Conservation (phyloP, 2,888 invertebrate genomes). For the Byasa hedistus region DNA sequence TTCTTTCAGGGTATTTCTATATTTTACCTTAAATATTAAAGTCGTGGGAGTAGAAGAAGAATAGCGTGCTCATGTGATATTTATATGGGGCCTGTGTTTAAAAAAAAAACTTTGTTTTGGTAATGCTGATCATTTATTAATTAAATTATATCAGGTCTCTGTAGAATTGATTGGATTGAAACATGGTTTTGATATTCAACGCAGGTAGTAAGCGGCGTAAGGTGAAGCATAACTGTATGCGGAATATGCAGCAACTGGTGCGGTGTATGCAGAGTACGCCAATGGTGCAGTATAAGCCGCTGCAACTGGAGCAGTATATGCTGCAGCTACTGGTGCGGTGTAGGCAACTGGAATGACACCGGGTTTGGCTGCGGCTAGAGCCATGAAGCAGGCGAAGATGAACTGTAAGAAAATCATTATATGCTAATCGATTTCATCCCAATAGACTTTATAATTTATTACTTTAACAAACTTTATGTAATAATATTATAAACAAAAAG, state of each 20-base stretch:
- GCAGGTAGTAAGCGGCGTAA: conserved; percentile 46
- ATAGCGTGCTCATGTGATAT: background rate
- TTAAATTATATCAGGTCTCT: conserved; percentile 33
- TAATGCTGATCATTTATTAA: conserved; percentile 21
- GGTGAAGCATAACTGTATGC: conserved; percentile 48
- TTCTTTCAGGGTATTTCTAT: no score
- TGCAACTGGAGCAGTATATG: conserved; percentile 50
- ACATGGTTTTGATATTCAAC: conserved; percentile 36
- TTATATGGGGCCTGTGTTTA: background rate
- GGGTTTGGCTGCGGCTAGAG: conserved; percentile 69
- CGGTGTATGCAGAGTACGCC: conserved; percentile 48
- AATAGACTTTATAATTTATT: background rate
- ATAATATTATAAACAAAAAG: background rate
- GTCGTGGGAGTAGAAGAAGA: background rate
- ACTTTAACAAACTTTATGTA: no score
- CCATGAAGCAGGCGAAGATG: conserved; percentile 72
- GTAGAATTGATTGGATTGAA: conserved; percentile 36
- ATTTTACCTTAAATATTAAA: no score
- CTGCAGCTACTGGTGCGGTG: conserved; percentile 46
- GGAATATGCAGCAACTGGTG: conserved; percentile 51
- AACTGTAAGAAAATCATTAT: conserved; percentile 51
- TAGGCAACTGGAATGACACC: conserved; percentile 47
- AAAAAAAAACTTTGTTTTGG: conserved; percentile 12
- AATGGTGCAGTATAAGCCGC: conserved; percentile 51
- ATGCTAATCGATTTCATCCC: background rate